These are phyloP conservation scores for Thinocorus orbignyianus DNA, from an alignment of 2,113 vertebrate species.

Conservation along the genomic window DNA sequence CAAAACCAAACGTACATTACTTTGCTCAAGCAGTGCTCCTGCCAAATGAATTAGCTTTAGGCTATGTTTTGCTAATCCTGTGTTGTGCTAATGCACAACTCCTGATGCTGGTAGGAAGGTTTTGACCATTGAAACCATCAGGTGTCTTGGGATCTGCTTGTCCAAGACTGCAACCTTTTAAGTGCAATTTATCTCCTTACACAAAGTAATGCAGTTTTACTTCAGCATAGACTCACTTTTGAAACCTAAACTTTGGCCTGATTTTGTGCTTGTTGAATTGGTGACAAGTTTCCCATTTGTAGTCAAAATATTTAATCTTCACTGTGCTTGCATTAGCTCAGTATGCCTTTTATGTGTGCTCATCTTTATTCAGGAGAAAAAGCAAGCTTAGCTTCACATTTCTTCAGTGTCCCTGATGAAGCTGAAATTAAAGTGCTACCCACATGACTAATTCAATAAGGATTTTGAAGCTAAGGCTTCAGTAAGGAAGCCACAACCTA, in stretches of 20 bases:
- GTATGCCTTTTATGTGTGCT: not conserved
- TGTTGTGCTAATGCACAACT: not conserved
- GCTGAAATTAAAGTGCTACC: not conserved
- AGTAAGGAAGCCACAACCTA: not conserved
- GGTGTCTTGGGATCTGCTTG: not conserved
- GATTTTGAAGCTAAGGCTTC: not conserved
- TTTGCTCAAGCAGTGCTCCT: not conserved
- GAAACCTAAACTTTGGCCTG: not conserved
- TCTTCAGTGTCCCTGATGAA: not conserved
- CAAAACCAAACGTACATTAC: not conserved
- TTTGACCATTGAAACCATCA: not conserved
- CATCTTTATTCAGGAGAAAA: not conserved
- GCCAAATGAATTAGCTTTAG: not conserved
- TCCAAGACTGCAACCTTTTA: not conserved
- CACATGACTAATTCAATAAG: not conserved
- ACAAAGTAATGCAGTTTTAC: not conserved
- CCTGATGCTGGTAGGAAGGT: not conserved
- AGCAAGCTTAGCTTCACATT: not conserved
- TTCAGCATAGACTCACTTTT: not conserved
- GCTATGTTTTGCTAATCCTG: not conserved
- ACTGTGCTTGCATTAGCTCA: not conserved
- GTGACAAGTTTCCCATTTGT: not conserved
- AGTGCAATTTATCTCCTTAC: not conserved
- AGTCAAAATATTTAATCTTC: not conserved
- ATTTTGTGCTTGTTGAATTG: not conserved